Conservation (phyloP, 2,888 invertebrate species). For the Pyrrhosoma nymphula region DNA sequence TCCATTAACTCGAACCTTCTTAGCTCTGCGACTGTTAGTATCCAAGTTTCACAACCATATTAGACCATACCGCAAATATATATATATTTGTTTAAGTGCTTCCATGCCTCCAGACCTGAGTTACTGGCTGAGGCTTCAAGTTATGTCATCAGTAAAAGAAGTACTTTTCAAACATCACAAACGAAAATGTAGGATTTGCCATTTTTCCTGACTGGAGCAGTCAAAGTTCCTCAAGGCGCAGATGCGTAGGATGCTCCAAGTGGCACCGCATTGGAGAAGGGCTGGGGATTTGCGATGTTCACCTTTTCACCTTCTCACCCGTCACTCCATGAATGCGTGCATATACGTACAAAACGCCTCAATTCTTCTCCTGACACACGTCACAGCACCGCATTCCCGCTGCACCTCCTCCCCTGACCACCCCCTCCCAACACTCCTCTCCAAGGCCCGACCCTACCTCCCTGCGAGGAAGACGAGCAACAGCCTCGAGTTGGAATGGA, state of each 20-base stretch:
- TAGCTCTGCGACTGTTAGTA: no score
- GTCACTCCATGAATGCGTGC: neutral
- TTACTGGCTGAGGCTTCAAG: no score
- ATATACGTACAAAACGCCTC: no score
- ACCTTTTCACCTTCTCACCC: slow-evolving; percentile 8
- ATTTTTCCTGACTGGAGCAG: neutral
- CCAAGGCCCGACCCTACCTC: neutral
- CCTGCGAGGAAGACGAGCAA: no score
- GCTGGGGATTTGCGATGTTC: neutral
- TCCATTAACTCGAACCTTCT: no score
- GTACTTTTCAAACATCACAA: neutral
- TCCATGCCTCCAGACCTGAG: no score
- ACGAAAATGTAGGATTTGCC: no score
- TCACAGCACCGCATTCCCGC: neutral
- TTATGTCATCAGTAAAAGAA: no score
- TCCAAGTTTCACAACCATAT: no score
- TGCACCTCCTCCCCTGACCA: neutral
- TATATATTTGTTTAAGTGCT: no score
- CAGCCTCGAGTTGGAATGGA: no score
- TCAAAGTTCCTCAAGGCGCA: neutral
- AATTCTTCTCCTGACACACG: neutral
- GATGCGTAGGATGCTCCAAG: neutral
- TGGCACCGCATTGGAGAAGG: neutral
- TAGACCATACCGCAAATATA: no score
- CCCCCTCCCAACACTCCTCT: neutral